Percentiles rank a stretch among this genome's conserved stretches.
phyloP scores from a whole-genome alignment of 1,140 invertebrate species.

The Subanguina moxae region DNA sequence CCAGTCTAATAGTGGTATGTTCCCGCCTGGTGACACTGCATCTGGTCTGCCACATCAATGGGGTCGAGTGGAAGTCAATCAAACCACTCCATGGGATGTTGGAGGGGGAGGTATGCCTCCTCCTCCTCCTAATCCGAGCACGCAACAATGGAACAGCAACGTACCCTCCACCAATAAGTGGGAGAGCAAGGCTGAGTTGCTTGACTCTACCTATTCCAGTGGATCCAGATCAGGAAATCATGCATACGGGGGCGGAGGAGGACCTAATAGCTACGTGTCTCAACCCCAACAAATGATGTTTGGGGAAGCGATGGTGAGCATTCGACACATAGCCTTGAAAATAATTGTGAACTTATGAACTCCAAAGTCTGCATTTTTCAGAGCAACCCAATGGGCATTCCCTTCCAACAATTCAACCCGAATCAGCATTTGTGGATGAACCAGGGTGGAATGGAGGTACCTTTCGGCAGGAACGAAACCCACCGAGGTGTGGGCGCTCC shows the following conservation, averaged over 20 bases:
- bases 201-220: background rate
- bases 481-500: too few relatives aligned
- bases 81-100: slow-evolving; percentile 20
- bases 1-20: background rate
- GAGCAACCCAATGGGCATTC: too few relatives aligned
- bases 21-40: background rate
- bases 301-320: too few relatives aligned
- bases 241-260: background rate
- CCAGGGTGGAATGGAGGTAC: too few relatives aligned
- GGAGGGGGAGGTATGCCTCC: background rate
- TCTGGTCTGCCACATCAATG: slow-evolving; percentile 11
- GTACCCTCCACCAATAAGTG: background rate
- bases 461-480: too few relatives aligned
- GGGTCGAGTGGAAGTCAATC: slow-evolving; percentile 21
- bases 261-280: too few relatives aligned
- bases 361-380: too few relatives aligned
- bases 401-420: too few relatives aligned
- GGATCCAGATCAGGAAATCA: background rate
- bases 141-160: background rate
- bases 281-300: too few relatives aligned
- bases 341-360: too few relatives aligned
- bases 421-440: too few relatives aligned
- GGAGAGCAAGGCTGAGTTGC: background rate
- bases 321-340: too few relatives aligned
- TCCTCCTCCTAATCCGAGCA: background rate